Evolutionary conservation across 2,888 invertebrate genomes (phyloP).

Genomic region (Athripsodes cinereus): DNA sequence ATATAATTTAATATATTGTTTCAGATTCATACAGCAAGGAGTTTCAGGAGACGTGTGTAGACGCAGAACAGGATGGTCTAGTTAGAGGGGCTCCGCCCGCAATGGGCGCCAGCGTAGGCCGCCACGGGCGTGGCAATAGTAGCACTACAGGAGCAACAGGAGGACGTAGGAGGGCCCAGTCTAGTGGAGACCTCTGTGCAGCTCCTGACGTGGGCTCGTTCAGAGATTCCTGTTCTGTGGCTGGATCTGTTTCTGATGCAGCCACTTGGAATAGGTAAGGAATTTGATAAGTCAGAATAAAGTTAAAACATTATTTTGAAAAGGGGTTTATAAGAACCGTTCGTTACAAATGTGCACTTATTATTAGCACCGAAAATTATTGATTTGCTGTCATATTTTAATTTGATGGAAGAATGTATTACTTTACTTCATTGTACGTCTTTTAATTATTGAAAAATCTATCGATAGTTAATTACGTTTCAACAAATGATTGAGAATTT

Average conservation of each 20-base stretch:
- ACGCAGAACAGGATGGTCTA: constrained; percentile 18
- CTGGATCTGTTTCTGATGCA: constrained; percentile 47
- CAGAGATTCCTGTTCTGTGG: constrained; percentile 47
- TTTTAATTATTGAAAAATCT: too few species aligned
- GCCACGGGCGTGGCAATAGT: constrained; percentile 26
- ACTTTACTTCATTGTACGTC: too few species aligned
- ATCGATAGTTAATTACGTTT: too few species aligned
- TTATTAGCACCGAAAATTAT: too few species aligned
- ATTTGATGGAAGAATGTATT: too few species aligned
- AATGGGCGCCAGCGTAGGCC: constrained; percentile 28
- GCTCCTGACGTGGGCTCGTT: constrained; percentile 38
- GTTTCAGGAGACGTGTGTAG: background rate
- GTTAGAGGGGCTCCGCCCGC: constrained; percentile 19
- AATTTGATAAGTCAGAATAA: too few species aligned
- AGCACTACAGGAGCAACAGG: constrained; percentile 19
- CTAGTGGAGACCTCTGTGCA: constrained; percentile 70
- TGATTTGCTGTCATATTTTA: too few species aligned
- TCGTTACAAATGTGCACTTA: too few species aligned
- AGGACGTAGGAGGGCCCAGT: constrained; percentile 64
- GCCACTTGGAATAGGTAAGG: constrained; percentile 48
- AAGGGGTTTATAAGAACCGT: too few species aligned
- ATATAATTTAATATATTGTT: too few species aligned
- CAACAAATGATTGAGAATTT: too few species aligned
- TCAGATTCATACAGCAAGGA: background rate
- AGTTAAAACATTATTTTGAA: too few species aligned